These are phyloP conservation scores for Stenolophus ochropezus DNA, from an alignment of 2,888 invertebrate species.

Conservation along the genomic window DNA sequence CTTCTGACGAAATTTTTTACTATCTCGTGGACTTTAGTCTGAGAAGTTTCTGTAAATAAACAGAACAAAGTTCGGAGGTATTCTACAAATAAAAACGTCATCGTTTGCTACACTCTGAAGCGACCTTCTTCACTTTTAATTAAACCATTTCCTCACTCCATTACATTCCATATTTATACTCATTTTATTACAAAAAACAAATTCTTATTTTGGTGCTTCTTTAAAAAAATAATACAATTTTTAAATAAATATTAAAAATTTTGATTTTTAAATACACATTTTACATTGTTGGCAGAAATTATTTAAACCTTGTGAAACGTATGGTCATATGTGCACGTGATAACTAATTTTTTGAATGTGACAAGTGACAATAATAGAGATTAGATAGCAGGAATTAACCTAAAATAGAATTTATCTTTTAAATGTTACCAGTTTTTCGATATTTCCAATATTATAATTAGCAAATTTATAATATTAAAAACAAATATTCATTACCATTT, in stretches of 20 bases:
- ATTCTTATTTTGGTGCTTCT: no score
- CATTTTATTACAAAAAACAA: no score
- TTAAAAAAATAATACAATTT: no score
- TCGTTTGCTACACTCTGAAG: not conserved
- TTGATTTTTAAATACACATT: no score
- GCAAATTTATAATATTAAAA: not conserved
- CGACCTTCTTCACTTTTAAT: not conserved
- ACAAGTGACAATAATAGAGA: constrained; percentile 44
- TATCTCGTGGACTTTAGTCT: constrained; percentile 16
- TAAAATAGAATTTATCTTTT: not conserved
- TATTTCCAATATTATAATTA: not conserved
- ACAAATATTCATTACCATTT: not conserved
- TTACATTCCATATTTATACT: not conserved
- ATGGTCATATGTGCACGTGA: not conserved
- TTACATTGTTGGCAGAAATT: no score
- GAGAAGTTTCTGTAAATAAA: constrained; percentile 21
- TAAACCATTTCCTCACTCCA: not conserved
- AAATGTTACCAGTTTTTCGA: not conserved
- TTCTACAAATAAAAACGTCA: constrained; percentile 21
- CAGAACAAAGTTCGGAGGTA: constrained; percentile 28
- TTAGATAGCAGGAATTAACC: constrained; percentile 28
- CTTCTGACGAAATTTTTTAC: constrained; percentile 35
- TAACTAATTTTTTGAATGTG: constrained; percentile 10
- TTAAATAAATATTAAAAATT: no score
- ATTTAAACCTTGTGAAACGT: no score